These are phyloP conservation scores for Nemoura dubitans DNA, from an alignment of 2,888 invertebrate species.

Conservation along the genomic window DNA sequence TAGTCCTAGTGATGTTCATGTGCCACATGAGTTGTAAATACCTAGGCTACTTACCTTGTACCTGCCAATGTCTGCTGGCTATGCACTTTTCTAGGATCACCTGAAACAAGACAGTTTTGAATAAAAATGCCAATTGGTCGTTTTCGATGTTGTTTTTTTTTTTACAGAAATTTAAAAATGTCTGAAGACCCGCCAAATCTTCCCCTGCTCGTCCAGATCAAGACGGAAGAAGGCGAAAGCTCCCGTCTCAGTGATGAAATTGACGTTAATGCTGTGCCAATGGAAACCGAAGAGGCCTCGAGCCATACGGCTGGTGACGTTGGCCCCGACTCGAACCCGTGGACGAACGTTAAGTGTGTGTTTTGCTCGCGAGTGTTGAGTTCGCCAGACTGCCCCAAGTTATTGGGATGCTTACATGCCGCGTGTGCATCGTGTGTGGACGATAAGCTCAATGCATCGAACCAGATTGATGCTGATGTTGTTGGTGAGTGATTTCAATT, in stretches of 20 bases:
- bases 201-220: background rate
- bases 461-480: constrained; percentile 59
- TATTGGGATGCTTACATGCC: constrained; percentile 89
- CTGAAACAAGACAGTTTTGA: too few species aligned
- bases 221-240: constrained; percentile 13
- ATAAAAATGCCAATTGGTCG: too few species aligned
- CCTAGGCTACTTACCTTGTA: background rate
- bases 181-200: background rate
- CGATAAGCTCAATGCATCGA: constrained; percentile 68
- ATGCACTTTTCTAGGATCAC: background rate
- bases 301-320: constrained; percentile 50
- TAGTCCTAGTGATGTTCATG: background rate
- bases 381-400: constrained; percentile 73
- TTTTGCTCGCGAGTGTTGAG: constrained; percentile 62
- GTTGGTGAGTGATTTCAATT: constrained; percentile 55
- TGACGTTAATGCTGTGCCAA: constrained; percentile 10
- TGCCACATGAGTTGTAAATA: too few species aligned
- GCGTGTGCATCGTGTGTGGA: constrained; percentile 80
- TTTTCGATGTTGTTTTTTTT: too few species aligned
- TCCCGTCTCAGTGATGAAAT: background rate
- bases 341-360: constrained; percentile 58
- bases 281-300: constrained; percentile 44
- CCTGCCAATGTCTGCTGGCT: background rate
- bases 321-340: constrained; percentile 43
- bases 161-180: constrained; percentile 7